These are phyloP conservation scores for Nasua narica DNA, from an alignment of 2,797 vertebrate genomes.

Conservation along the genomic window DNA sequence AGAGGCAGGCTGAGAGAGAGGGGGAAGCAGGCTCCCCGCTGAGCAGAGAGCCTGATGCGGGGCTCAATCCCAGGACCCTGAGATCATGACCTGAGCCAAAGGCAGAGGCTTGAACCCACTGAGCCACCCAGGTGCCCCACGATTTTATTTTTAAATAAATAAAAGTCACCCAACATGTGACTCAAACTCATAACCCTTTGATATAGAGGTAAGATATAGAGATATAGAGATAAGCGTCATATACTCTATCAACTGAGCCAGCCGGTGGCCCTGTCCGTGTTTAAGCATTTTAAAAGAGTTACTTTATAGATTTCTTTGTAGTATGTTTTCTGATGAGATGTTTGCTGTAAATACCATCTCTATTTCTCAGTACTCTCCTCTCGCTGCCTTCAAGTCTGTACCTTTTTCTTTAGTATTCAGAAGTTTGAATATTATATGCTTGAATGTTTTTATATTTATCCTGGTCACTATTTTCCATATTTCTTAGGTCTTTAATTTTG, in stretches of 20 bases:
- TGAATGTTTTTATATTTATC: neutral
- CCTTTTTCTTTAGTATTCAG: neutral
- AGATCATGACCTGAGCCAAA: too few relatives aligned
- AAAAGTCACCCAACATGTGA: too few relatives aligned
- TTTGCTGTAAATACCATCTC: neutral
- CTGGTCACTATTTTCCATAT: neutral
- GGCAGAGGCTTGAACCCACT: too few relatives aligned
- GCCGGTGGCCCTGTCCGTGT: neutral
- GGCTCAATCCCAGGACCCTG: too few relatives aligned
- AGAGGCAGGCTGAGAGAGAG: too few relatives aligned
- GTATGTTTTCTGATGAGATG: neutral
- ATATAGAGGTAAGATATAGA: too few relatives aligned
- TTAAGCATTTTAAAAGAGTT: neutral
- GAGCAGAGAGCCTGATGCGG: too few relatives aligned
- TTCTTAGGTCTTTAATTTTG: neutral
- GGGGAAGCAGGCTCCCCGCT: too few relatives aligned
- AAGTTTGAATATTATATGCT: neutral
- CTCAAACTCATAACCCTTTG: neutral
- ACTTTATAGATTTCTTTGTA: neutral
- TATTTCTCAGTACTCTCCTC: neutral
- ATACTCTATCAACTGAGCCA: neutral
- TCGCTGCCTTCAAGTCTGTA: neutral
- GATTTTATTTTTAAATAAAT: neutral
- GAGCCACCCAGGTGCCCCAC: too few relatives aligned
- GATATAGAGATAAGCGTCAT: neutral